Conservation (phyloP, 1,140 invertebrate genomes). For the Halictus rubicundus region DNA sequence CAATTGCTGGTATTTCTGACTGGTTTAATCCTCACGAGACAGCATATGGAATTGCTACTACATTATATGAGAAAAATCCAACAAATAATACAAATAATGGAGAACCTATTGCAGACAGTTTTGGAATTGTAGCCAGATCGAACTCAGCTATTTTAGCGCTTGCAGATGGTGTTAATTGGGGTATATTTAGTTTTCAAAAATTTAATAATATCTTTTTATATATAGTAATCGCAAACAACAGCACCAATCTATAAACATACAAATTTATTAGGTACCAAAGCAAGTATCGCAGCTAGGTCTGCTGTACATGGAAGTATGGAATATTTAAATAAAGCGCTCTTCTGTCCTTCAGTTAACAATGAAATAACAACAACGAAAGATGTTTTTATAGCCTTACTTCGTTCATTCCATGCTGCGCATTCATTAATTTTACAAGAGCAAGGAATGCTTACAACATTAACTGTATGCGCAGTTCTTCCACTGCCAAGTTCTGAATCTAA, state of each 20-base stretch:
- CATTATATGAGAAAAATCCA: constrained; percentile 90
- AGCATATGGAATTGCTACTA: constrained; percentile 87
- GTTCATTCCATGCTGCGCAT: constrained; percentile 94
- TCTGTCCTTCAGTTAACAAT: constrained; percentile 76
- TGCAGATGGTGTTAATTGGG: constrained; percentile 97
- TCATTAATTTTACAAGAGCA: constrained; percentile 92
- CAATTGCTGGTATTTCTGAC: constrained; percentile 85
- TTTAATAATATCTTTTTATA: background rate
- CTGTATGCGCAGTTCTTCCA: constrained; percentile 89
- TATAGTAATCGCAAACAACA: no score
- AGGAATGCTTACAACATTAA: constrained; percentile 93
- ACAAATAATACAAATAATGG: constrained; percentile 88
- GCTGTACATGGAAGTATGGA: constrained; percentile 94
- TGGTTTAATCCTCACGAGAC: constrained; percentile 85
- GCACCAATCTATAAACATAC: background rate
- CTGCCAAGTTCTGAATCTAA: constrained; percentile 75
- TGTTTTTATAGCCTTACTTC: constrained; percentile 89
- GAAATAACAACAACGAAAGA: constrained; percentile 80
- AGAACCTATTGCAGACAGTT: constrained; percentile 95
- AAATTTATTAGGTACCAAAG: constrained; percentile 85
- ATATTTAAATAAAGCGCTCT: constrained; percentile 90
- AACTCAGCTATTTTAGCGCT: constrained; percentile 91
- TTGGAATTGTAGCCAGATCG: constrained; percentile 89
- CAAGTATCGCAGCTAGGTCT: constrained; percentile 92
- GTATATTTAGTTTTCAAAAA: constrained; percentile 76